phyloP scores from a whole-genome alignment of 1,140 invertebrate species.

The Acromyrmex heyeri region DNA sequence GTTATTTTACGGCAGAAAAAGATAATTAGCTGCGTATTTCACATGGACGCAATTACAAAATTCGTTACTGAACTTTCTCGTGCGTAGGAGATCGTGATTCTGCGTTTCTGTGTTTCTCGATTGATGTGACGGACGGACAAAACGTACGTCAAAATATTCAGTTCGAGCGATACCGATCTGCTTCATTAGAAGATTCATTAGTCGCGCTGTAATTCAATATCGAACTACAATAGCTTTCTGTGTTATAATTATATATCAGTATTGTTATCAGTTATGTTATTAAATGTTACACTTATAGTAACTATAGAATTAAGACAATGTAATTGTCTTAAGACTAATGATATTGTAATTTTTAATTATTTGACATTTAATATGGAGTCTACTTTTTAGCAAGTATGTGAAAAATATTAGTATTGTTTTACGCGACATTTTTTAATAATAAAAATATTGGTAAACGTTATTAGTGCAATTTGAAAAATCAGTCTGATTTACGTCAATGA shows the following conservation, averaged over 20 bases:
- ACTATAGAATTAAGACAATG: neutral
- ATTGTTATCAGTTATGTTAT: neutral
- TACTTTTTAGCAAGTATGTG: neutral
- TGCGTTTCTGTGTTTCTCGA: neutral
- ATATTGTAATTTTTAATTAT: neutral
- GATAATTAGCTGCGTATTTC: constrained; percentile 27
- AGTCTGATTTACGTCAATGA: neutral
- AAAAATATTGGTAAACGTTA: neutral
- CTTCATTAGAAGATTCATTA: neutral
- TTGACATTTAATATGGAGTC: neutral
- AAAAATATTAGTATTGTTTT: neutral
- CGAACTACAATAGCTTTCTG: neutral
- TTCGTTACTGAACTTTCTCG: constrained; percentile 24
- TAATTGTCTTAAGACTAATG: neutral
- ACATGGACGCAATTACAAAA: constrained; percentile 35
- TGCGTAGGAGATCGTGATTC: neutral
- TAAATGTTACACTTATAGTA: neutral
- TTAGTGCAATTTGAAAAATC: neutral
- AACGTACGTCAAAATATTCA: neutral
- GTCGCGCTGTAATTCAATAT: neutral
- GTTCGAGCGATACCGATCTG: neutral
- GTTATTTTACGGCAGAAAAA: neutral
- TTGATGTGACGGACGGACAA: constrained; percentile 9
- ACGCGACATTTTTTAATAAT: neutral
- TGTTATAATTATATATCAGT: neutral